phyloP scores from a whole-genome alignment of 2,113 vertebrate genomes.

The Numida meleagris region DNA sequence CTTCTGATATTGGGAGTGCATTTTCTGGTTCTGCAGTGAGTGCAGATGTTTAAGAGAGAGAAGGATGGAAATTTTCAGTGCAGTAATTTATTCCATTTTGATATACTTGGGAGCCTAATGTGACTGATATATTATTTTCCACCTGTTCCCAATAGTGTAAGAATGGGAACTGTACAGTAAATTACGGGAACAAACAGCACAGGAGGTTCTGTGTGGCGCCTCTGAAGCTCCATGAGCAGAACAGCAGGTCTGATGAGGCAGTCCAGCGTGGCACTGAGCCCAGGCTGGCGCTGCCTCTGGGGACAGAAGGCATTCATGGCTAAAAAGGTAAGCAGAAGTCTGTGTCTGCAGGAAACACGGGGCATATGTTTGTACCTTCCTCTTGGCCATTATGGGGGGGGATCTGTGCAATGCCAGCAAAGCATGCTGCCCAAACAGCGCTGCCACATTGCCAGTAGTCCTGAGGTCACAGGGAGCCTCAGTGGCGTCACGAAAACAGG shows the following conservation, averaged over 20 bases:
- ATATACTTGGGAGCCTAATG: background rate
- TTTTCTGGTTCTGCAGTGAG: background rate
- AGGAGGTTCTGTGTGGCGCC: background rate
- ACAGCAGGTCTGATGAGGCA: background rate
- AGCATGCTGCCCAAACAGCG: background rate
- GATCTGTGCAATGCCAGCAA: background rate
- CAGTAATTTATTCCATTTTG: background rate
- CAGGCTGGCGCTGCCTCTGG: background rate
- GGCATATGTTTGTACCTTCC: background rate
- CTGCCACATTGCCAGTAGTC: background rate
- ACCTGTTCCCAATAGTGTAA: background rate
- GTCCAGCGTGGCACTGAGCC: fast-evolving
- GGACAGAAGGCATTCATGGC: background rate
- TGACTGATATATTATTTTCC: background rate
- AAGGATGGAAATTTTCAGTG: background rate
- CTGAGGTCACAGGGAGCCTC: background rate
- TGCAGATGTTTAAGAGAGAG: background rate
- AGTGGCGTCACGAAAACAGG: background rate
- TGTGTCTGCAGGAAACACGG: background rate
- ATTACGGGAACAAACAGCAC: background rate
- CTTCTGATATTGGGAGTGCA: background rate
- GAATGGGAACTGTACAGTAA: background rate
- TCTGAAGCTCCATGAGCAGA: background rate
- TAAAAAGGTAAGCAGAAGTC: background rate
- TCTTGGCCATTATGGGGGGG: background rate